A percentile compares a stretch with the other conserved stretches of the same genome.
These are phyloP conservation scores for Pholis gunnellus DNA, from an alignment of 2,113 vertebrate species.

Conservation along the genomic window DNA sequence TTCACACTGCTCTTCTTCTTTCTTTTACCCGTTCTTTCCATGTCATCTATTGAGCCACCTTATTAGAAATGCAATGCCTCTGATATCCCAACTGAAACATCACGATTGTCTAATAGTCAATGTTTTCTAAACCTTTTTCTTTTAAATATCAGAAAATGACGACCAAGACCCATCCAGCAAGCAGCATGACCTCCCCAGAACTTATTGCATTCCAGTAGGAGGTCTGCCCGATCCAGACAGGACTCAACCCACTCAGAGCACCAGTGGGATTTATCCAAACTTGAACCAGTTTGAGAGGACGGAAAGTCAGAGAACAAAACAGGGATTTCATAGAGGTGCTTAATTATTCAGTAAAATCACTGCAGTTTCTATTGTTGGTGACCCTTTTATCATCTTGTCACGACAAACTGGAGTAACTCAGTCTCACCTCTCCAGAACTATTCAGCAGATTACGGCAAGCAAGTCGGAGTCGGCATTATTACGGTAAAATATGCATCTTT, in stretches of 20 bases:
- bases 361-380: not conserved
- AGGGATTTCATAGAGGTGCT: conserved; percentile 60
- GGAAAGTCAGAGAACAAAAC: conserved; percentile 35
- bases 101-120: not conserved
- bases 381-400: not conserved
- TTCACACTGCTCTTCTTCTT: conserved; percentile 1
- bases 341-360: not conserved
- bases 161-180: conserved; percentile 31
- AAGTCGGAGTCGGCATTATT: conserved; percentile 58
- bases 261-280: conserved; percentile 27
- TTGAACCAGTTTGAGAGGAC: conserved; percentile 16
- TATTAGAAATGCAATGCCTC: not conserved
- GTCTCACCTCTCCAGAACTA: conserved; percentile 53
- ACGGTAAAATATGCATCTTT: conserved; percentile 65
- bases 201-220: not conserved
- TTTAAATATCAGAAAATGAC: conserved; percentile 74
- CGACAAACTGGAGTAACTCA: not conserved
- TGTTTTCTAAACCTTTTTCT: not conserved
- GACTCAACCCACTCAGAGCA: not conserved
- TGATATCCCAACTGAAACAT: not conserved
- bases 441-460: conserved; percentile 61
- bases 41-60: not conserved
- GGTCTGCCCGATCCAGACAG: not conserved
- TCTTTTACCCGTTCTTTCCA: not conserved
- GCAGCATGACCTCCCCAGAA: not conserved